These are phyloP conservation scores for Harpagus bidentatus DNA, from an alignment of 2,113 vertebrate genomes.

Conservation along the genomic window DNA sequence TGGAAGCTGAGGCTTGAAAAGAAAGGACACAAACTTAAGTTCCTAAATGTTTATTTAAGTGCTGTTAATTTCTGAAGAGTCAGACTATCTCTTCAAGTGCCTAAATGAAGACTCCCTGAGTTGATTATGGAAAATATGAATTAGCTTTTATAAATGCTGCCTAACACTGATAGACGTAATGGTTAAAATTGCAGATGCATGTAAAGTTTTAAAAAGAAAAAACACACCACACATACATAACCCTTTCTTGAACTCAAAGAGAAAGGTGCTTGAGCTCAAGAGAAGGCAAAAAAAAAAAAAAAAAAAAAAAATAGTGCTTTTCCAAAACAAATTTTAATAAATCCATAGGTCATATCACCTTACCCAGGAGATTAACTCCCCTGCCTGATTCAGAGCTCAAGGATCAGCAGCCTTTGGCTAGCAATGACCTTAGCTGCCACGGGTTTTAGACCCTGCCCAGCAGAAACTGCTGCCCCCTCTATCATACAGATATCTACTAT, in stretches of 20 bases:
- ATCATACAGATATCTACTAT: slow-evolving; percentile 26
- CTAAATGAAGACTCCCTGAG: neutral
- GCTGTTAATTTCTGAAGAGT: neutral
- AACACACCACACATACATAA: accelerated
- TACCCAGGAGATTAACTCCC: neutral
- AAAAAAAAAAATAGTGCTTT: neutral
- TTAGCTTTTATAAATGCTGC: neutral
- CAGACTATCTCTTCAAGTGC: neutral
- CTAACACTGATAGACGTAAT: neutral
- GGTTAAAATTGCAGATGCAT: neutral
- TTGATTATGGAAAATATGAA: neutral
- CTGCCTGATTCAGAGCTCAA: slow-evolving; percentile 28
- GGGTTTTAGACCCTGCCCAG: neutral
- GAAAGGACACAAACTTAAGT: neutral
- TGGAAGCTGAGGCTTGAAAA: neutral
- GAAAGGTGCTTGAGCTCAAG: neutral
- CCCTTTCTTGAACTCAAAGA: neutral
- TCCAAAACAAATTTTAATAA: neutral
- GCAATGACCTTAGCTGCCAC: slow-evolving; percentile 13
- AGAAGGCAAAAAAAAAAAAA: neutral
- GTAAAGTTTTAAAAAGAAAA: neutral
- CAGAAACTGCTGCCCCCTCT: neutral
- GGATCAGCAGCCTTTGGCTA: slow-evolving; percentile 41
- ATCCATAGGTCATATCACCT: neutral
- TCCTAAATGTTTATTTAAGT: neutral